A percentile compares a stretch with the other conserved stretches of the same genome.
Conservation (phyloP, 37 sponge, comb jelly and placozoan species). For the Cliona cf. orientalis region DNA sequence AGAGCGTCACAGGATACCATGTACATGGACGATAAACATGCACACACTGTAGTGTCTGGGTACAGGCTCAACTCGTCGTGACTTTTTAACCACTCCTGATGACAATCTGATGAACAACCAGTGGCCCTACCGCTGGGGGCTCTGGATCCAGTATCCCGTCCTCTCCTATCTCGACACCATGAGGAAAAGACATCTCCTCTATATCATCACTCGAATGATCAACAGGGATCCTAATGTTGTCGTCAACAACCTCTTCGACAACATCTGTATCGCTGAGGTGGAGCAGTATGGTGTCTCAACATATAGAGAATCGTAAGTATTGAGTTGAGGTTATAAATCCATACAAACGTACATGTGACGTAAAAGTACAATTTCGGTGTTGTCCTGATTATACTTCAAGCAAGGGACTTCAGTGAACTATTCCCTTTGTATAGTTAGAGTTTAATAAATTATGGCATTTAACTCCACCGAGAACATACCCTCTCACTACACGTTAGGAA, state of each 20-base stretch:
- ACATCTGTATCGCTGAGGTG: constrained; percentile 48
- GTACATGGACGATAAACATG: too few species aligned
- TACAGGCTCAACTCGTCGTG: neutral
- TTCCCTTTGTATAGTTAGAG: too few species aligned
- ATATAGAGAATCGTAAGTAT: constrained; percentile 68
- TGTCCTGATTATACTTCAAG: too few species aligned
- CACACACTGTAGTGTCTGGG: constrained; percentile 60
- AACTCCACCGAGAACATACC: too few species aligned
- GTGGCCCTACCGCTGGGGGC: constrained; percentile 3
- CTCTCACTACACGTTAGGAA: too few species aligned
- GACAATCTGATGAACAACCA: neutral
- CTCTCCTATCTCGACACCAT: constrained; percentile 57
- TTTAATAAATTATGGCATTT: too few species aligned
- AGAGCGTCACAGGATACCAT: too few species aligned
- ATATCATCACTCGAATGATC: neutral
- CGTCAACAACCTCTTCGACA: neutral
- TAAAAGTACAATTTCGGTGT: too few species aligned
- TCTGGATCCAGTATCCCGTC: constrained; percentile 70
- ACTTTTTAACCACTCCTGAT: neutral
- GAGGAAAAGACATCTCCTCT: constrained; percentile 38
- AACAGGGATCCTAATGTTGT: neutral
- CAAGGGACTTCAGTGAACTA: too few species aligned
- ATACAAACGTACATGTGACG: too few species aligned
- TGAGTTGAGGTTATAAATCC: neutral
- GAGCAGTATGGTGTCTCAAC: constrained; percentile 14